A percentile compares a stretch with the other conserved stretches of the same genome.
These are phyloP conservation scores for Pagetopsis macropterus DNA, from an alignment of 2,797 vertebrate genomes.

Conservation along the genomic window DNA sequence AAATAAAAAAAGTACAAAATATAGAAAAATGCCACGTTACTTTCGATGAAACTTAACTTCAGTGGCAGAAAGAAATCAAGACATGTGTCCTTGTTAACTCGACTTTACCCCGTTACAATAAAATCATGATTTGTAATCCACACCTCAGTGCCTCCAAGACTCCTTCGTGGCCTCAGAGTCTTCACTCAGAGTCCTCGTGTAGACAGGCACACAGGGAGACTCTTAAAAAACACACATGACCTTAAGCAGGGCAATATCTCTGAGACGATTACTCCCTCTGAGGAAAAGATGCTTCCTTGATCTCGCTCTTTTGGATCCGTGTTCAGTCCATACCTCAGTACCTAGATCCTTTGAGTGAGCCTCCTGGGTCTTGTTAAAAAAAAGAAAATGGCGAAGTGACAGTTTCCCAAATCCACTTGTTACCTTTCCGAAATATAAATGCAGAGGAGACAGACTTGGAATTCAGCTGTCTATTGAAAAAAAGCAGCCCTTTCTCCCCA, in stretches of 20 bases:
- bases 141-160: constrained; percentile 14
- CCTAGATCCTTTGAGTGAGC: constrained; percentile 36
- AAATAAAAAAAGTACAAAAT: constrained; percentile 43
- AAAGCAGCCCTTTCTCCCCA: background rate
- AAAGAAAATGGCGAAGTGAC: constrained; percentile 46
- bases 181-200: constrained; percentile 40
- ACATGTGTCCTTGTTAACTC: constrained; percentile 36
- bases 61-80: constrained; percentile 18
- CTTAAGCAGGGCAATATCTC: constrained; percentile 38
- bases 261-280: constrained; percentile 35
- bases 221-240: constrained; percentile 45
- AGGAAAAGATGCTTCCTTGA: constrained; percentile 27
- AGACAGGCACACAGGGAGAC: constrained; percentile 30
- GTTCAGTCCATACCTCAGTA: constrained; percentile 30
- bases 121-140: constrained; percentile 24
- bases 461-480: background rate
- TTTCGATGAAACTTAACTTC: constrained; percentile 25
- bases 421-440: constrained; percentile 26
- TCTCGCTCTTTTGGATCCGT: constrained; percentile 49
- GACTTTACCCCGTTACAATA: constrained; percentile 28
- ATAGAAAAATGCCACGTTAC: constrained; percentile 31
- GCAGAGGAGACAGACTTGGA: constrained; percentile 16
- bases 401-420: constrained; percentile 43
- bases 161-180: constrained; percentile 21
- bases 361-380: constrained; percentile 40